Evolutionary conservation across 2,113 vertebrate genomes (phyloP), one percentile per base, ranked within the genome.

Genomic region (Emydura subglobosa): DNA sequence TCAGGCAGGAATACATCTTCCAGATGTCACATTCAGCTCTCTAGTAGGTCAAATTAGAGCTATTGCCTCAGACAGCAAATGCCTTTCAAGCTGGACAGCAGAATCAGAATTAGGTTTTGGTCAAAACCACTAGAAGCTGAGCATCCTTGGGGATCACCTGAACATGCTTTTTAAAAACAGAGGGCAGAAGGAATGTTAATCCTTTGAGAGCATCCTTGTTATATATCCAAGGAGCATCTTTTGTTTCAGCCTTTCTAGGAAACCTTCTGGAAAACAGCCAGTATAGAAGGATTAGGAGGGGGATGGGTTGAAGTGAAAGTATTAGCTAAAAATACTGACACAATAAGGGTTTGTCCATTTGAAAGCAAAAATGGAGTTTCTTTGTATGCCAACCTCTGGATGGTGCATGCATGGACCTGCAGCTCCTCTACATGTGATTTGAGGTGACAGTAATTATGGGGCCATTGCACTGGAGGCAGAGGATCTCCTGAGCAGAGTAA

Each of bases 211-310:
- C 65, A 88, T 95, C 81, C 72, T 53, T 59, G 76, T 61, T 5
- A 55, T 12, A 31, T 82, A 88, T 65, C 74, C 76, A 39, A 39
- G 80, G 81, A 83, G 88, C 92, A 59, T 93, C 95, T 92, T 97
- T 95, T 91, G 94, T 96, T 49, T 82, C 96, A 96, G 87, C 90
- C 93, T 94, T 94, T 96, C 95, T 57, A 96, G 95, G 95, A 96
- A 98, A 82, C 14, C 61, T 19, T 50, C 87, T 97, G 95, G 96
- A 94, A 94, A 91, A 76, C 89, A 95, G 96, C 97, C 97, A 92
- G 83, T 4, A 2, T 57, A 74, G 34, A 61, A 1, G 2, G 53
- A 42, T 3, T 14, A 89, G 94, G 91, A 90, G 89, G 51, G 83
- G 85, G 94, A 82, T 2, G 0, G 51, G 93, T 83, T 22, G 12